Percentiles rank a stretch among this genome's conserved stretches.
phyloP scores from a whole-genome alignment of 2,888 invertebrate species.

The Pharmacophagus antenor region DNA sequence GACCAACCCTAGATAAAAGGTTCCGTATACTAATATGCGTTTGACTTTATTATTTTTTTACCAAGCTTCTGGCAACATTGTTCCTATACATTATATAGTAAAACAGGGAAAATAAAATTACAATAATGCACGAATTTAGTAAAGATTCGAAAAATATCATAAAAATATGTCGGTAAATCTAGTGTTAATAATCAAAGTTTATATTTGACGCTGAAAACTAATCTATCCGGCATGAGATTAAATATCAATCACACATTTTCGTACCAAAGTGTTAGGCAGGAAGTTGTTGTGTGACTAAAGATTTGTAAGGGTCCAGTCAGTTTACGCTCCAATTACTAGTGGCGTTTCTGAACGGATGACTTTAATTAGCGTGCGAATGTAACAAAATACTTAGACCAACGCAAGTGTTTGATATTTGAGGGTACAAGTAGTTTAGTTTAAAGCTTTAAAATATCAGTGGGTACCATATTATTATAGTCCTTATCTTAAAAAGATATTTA shows the following conservation, averaged over 20 bases:
- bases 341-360: conserved; percentile 7
- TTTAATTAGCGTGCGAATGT: conserved; percentile 17
- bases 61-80: too few species aligned
- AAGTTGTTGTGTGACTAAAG: conserved; percentile 19
- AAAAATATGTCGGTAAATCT: too few species aligned
- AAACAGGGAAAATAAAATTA: too few species aligned
- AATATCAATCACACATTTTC: neutral
- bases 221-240: neutral
- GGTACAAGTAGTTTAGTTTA: neutral
- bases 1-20: too few species aligned
- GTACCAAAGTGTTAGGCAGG: conserved; percentile 18
- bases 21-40: too few species aligned
- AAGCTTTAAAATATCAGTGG: neutral
- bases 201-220: neutral
- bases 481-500: neutral
- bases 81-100: too few species aligned
- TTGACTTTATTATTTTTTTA: too few species aligned
- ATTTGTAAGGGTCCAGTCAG: conserved; percentile 21
- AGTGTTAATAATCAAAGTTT: neutral
- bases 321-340: conserved; percentile 23
- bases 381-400: conserved; percentile 2
- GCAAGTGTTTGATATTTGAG: neutral
- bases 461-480: neutral
- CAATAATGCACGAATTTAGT: too few species aligned
- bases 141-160: too few species aligned